Evolutionary conservation across 2,113 vertebrate species (phyloP), one percentile per base, ranked within the genome.

Genomic region (Pelobates fuscus): DNA sequence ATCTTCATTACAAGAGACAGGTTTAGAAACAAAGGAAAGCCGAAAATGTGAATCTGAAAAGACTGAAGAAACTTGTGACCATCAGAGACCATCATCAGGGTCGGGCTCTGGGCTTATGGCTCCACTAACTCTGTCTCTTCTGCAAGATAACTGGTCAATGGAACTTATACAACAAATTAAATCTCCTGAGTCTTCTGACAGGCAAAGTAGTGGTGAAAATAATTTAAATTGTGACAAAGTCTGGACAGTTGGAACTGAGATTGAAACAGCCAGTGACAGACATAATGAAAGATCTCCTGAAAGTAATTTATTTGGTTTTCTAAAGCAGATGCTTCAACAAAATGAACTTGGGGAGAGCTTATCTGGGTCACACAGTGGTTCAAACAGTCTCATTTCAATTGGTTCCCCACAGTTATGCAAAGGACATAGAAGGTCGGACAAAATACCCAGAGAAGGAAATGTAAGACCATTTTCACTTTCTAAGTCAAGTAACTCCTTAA

Each of bases 121-220:
- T 5, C 88, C 92, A 14, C 81, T 90, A 32, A 82, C 74, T 0
- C 11, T 83, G 5, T 86, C 90, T 2, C 61, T 88, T 72, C 81
- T 91, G 29, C 79, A 87, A 43, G 64, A 52, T 49, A 76, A 76
- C 64, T 76, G 72, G 72, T 76, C 72, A 3, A 1, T 76, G 37
- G 54, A 46, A 1, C 41, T 24, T 1, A 24, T 6, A 1, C 25
- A 23, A 6, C 14, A 43, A 8, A 5, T 67, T 1, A 37, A 5
- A 10, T 12, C 25, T 23, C 62, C 15, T 1, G 54, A 27, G 11
- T 27, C 49, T 24, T 17, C 62, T 3, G 37, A 23, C 7, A n/a
- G 8, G 25, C 23, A 20, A 23, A 2, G 5, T 1, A 11, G 2
- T 30, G n/a, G 8, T 15, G 21, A 15, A 23, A 43, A 27, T 8